Percentiles rank a stretch among this genome's conserved stretches.
Conservation (phyloP, 2,888 invertebrate genomes). For the Eilema caniola region DNA sequence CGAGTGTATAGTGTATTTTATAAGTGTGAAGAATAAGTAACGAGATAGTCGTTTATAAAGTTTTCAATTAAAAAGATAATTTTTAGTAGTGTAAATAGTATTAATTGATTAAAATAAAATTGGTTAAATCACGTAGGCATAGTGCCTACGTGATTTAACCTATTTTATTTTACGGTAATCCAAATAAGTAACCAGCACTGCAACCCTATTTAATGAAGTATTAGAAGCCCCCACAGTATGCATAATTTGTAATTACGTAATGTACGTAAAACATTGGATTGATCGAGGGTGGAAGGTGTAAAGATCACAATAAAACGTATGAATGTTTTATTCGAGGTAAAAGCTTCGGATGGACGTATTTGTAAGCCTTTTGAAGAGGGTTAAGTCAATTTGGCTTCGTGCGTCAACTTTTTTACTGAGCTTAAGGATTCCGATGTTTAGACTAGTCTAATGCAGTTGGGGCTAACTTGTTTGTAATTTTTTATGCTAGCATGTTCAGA, state of each 20-base stretch:
- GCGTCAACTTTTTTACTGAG: conserved; percentile 80
- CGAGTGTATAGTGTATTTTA: no score
- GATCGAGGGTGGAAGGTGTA: conserved; percentile 68
- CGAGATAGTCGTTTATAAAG: no score
- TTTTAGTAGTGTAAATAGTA: no score
- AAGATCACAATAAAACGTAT: conserved; percentile 80
- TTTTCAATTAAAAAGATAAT: no score
- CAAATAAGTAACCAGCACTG: neutral
- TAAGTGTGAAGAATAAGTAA: no score
- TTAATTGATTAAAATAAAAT: no score
- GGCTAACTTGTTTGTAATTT: neutral
- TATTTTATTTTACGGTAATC: neutral
- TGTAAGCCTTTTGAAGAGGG: conserved; percentile 84
- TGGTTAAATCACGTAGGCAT: no score
- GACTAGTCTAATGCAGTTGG: conserved; percentile 51
- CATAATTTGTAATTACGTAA: conserved; percentile 47
- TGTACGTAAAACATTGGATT: conserved; percentile 40
- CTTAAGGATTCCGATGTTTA: conserved; percentile 58
- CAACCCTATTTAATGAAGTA: neutral
- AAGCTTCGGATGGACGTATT: conserved; percentile 79
- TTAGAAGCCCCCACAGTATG: conserved; percentile 24
- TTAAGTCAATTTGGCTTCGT: conserved; percentile 82
- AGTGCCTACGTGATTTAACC: no score
- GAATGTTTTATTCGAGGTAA: conserved; percentile 81
- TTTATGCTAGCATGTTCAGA: neutral